Conservation (phyloP, 2,113 vertebrate genomes). For the Myiopsitta monachus region DNA sequence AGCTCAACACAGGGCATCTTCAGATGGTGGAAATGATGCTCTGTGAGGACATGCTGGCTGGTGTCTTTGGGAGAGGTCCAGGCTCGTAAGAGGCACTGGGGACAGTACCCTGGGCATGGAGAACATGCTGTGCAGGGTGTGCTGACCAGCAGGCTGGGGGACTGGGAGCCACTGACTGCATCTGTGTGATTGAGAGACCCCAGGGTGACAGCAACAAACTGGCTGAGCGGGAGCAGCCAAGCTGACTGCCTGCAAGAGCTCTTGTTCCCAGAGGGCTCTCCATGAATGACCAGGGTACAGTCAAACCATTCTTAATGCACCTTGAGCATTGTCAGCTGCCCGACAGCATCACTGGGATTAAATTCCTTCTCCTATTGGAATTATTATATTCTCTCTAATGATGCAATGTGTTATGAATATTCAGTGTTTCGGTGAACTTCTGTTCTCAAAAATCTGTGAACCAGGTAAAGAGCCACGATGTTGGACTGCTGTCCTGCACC, state of each 20-base stretch:
- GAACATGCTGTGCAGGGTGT: background rate
- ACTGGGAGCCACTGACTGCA: fast-evolving
- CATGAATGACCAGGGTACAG: fast-evolving
- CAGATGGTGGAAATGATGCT: background rate
- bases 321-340: too few relatives aligned
- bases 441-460: background rate
- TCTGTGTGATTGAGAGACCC: background rate
- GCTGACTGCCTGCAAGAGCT: background rate
- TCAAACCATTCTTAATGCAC: background rate
- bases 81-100: too few relatives aligned
- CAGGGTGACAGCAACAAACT: fast-evolving
- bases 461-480: too few relatives aligned
- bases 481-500: background rate
- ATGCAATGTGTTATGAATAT: background rate
- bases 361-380: background rate
- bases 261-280: background rate
- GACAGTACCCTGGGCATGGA: too few relatives aligned
- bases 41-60: background rate
- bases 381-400: background rate
- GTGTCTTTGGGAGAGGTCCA: background rate
- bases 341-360: background rate
- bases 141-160: background rate
- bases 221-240: background rate
- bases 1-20: background rate
- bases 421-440: background rate